These are phyloP conservation scores for Nothoprocta pentlandii DNA, from an alignment of 2,113 vertebrate genomes.

Conservation along the genomic window DNA sequence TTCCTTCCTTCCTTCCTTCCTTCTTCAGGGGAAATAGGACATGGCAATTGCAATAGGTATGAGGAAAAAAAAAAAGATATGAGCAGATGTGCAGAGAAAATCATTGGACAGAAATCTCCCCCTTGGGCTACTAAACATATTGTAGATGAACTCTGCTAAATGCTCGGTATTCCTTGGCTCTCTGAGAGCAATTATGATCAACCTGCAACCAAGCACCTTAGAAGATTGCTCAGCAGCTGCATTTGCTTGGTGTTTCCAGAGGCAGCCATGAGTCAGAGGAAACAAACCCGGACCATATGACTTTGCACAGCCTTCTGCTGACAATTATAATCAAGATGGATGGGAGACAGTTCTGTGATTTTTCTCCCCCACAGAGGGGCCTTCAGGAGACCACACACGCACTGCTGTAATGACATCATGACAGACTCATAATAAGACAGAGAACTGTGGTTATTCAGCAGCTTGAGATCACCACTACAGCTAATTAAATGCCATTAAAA, in stretches of 20 bases:
- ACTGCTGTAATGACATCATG: neutral
- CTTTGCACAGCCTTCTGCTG: conserved; percentile 3
- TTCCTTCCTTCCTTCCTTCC: too few relatives aligned
- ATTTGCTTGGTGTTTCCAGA: conserved; percentile 38
- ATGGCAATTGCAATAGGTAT: neutral
- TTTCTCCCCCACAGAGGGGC: neutral
- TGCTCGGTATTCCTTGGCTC: conserved; percentile 25
- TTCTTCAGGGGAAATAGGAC: neutral
- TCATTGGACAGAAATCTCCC: neutral
- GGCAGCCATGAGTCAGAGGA: conserved; percentile 7
- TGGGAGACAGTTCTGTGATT: neutral
- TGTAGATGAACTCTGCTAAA: conserved; percentile 43
- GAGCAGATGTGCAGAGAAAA: conserved; percentile 50
- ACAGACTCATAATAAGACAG: neutral
- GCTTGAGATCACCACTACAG: neutral
- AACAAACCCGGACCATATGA: conserved; percentile 31
- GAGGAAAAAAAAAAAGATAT: neutral
- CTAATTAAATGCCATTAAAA: neutral
- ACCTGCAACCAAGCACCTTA: conserved; percentile 32
- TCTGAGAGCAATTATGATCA: conserved; percentile 40
- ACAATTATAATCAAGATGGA: conserved; percentile 28
- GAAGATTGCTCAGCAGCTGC: conserved; percentile 46
- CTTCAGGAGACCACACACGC: neutral
- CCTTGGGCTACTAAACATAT: conserved; percentile 30
- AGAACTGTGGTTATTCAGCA: neutral